Base-by-base conservation (phyloP, 2,888 invertebrate species). In the Agrochola macilenta region DNA sequence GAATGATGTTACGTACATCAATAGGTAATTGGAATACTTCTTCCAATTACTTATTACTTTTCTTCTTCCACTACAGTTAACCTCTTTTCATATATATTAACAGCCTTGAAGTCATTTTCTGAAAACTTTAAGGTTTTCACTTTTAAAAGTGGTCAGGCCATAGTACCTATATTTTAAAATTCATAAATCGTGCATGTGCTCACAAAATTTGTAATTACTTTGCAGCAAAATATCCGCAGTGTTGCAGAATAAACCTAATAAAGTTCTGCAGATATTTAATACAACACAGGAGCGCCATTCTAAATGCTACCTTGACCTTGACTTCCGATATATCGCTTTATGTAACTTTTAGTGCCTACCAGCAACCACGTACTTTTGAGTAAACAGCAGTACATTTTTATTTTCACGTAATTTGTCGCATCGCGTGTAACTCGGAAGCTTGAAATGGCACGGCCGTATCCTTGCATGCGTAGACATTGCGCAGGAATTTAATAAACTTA, bases 231-330 rank as follows among this genome's bases (percentile, higher is more conserved):
- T 69, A 72, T 76, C 76, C 66, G 82, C 57, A 73, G 46, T 74
- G 63, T 58, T 74, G 39, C 65, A 73, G 49, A 65, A 74, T 69
- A 78, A 60, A 75, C 39, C 69, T 76, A 65, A 7, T 69, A 46
- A 26, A 30, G 70, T 71, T 68, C 57, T 26, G 54, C 69, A 35
- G 73, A 61, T 70, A 72, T 74, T 52, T 35, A 39, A 69, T 75
- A 64, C 65, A 78, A 87, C 70, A 77, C 63, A 81, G 84, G 86
- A 79, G 80, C 35, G 87, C 65, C 76, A 72, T 72, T 87, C 73
- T 79, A 74, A 87, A 85, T 85, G 81, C 65, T 75, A 78, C 73
- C 76, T 66, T 80, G 76, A 20, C 89, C 88, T 88, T 87, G 84
- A 87, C 82, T 80, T 79, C 35, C 64, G 69, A 77, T 76, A 72